Evolutionary conservation across 2,888 invertebrate genomes (phyloP).

Genomic region (Cremastinae sp.): DNA sequence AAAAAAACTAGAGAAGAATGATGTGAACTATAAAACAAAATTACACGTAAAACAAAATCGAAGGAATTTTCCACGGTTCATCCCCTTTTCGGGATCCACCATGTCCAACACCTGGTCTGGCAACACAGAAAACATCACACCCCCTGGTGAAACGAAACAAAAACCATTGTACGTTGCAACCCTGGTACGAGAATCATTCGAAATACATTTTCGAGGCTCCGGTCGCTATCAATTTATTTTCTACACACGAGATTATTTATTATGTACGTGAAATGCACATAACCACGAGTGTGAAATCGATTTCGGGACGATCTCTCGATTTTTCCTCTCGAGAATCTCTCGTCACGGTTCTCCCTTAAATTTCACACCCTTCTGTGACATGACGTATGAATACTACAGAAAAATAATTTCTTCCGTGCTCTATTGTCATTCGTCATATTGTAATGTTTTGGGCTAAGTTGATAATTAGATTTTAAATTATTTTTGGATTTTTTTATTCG

Average conservation of each 20-base stretch:
- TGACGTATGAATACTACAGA: constrained; percentile 14
- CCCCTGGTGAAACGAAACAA: constrained; percentile 36
- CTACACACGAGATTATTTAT: constrained; percentile 46
- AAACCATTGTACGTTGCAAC: constrained; percentile 60
- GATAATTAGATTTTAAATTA: constrained; percentile 1
- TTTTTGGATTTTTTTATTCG: constrained; percentile 2
- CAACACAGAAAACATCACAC: constrained; percentile 28
- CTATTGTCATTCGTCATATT: neutral
- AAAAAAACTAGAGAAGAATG: neutral
- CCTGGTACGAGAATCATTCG: constrained; percentile 64
- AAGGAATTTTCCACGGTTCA: constrained; percentile 69
- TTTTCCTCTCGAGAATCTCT: constrained; percentile 41
- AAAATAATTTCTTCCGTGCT: neutral
- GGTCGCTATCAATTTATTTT: constrained; percentile 75
- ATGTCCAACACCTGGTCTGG: constrained; percentile 71
- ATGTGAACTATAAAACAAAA: neutral
- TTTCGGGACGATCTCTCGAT: constrained; percentile 62
- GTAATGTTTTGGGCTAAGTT: neutral
- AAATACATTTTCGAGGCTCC: constrained; percentile 59
- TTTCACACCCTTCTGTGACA: constrained; percentile 48
- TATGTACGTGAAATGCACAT: constrained; percentile 11
- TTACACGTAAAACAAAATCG: constrained; percentile 36
- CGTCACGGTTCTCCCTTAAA: constrained; percentile 44
- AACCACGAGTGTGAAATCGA: constrained; percentile 74
- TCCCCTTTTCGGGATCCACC: constrained; percentile 62